Conservation (phyloP, 1,140 invertebrate genomes). For the Armadillidium nasatum region DNA sequence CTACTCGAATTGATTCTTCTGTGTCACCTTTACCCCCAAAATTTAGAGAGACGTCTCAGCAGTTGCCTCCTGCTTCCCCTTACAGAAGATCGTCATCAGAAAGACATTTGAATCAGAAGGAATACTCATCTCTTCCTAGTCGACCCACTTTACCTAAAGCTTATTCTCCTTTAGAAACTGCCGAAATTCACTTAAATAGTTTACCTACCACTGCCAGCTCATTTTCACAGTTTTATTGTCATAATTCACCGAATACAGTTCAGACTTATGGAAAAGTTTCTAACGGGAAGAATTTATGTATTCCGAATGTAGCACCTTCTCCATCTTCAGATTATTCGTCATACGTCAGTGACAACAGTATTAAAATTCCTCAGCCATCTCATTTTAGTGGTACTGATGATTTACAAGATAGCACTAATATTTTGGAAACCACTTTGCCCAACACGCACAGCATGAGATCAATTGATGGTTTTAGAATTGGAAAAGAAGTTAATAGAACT, state of each 20-base stretch:
- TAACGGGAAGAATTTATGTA: not conserved
- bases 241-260: not conserved
- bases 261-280: not conserved
- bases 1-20: slow-evolving; percentile 28
- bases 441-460: too few relatives aligned
- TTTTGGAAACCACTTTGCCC: too few relatives aligned
- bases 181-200: not conserved
- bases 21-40: not conserved
- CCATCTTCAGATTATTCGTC: slow-evolving; percentile 40
- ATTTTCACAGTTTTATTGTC: not conserved
- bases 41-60: not conserved
- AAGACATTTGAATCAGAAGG: not conserved
- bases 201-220: not conserved
- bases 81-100: not conserved
- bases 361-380: slow-evolving; percentile 30
- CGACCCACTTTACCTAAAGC: not conserved
- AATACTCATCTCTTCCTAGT: not conserved
- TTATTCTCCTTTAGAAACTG: not conserved
- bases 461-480: too few relatives aligned
- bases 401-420: too few relatives aligned
- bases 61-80: not conserved
- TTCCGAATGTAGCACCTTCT: slow-evolving; percentile 20
- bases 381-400: not conserved
- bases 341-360: slow-evolving; percentile 36
- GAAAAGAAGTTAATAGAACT: too few relatives aligned